These are phyloP conservation scores for Thera britannica DNA, from an alignment of 2,888 invertebrate species.

Conservation along the genomic window DNA sequence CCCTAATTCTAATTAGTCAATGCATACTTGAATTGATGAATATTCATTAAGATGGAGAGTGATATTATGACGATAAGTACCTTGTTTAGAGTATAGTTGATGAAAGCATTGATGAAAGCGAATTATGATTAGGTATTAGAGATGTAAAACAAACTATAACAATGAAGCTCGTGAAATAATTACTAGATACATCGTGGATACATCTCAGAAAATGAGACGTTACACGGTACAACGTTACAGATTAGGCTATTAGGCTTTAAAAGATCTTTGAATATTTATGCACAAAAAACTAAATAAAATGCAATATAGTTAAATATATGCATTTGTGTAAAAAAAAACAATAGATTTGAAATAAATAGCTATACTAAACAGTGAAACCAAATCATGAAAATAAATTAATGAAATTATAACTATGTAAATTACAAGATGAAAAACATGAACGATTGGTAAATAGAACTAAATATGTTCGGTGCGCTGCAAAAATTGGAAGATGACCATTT, in stretches of 20 bases:
- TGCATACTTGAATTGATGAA: conserved; percentile 17
- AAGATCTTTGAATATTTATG: too few species aligned
- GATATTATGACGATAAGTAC: background rate
- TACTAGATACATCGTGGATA: background rate
- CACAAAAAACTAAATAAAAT: too few species aligned
- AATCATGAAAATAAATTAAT: too few species aligned
- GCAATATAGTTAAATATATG: too few species aligned
- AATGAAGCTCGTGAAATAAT: conserved; percentile 19
- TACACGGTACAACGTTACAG: background rate
- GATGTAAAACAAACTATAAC: background rate
- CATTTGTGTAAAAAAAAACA: too few species aligned
- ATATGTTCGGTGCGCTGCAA: background rate
- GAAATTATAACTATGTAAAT: too few species aligned
- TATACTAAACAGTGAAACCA: too few species aligned
- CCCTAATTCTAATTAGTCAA: conserved; percentile 29
- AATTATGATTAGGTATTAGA: conserved; percentile 2
- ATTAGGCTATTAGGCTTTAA: too few species aligned
- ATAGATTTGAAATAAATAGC: too few species aligned
- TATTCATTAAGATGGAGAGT: conserved; percentile 15
- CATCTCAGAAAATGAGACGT: conserved; percentile 4
- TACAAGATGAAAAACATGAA: too few species aligned
- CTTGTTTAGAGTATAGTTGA: background rate
- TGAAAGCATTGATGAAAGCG: too few species aligned
- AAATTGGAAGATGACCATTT: background rate
- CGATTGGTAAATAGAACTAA: background rate